phyloP scores from a whole-genome alignment of 2,888 invertebrate species.

The Hirtodrosophila cameraria region DNA sequence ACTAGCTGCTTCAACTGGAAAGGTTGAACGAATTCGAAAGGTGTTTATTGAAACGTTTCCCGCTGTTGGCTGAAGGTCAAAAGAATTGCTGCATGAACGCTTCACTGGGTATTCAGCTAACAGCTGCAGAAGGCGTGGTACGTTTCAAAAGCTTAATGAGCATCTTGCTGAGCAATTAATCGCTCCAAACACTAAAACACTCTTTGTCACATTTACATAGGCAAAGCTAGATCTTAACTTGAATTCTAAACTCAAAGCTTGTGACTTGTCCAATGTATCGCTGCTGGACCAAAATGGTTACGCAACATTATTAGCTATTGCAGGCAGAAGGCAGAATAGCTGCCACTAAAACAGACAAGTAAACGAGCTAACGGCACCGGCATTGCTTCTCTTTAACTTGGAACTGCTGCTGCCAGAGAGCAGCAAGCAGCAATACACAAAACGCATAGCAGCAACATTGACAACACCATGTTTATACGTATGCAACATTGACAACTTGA shows the following conservation, averaged over 20 bases:
- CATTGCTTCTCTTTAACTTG: slow-evolving; percentile 5
- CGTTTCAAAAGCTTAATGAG: slow-evolving; percentile 10
- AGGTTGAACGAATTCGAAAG: no score
- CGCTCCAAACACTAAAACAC: background rate
- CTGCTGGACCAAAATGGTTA: slow-evolving; percentile 32
- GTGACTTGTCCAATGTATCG: slow-evolving; percentile 5
- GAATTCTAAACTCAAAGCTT: slow-evolving; percentile 15
- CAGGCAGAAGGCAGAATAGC: slow-evolving; percentile 35
- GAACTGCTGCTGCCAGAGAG: slow-evolving; percentile 19
- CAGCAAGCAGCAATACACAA: slow-evolving; percentile 30
- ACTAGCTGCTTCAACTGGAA: background rate
- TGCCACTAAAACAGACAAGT: slow-evolving; percentile 65
- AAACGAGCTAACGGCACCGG: slow-evolving; percentile 46
- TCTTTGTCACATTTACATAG: background rate
- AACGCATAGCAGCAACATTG: slow-evolving; percentile 53
- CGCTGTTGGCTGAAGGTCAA: slow-evolving; percentile 51
- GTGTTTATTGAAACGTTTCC: slow-evolving; percentile 44
- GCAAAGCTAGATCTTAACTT: slow-evolving; percentile 22
- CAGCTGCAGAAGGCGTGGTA: background rate
- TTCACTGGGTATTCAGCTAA: slow-evolving; percentile 15
- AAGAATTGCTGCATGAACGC: slow-evolving; percentile 36
- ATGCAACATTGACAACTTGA: slow-evolving; percentile 75
- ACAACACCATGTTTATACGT: slow-evolving; percentile 64
- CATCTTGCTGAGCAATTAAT: slow-evolving; percentile 5
- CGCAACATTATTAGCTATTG: slow-evolving; percentile 72